phyloP scores from a whole-genome alignment of 2,113 vertebrate species.

The Seriola rivoliana region DNA sequence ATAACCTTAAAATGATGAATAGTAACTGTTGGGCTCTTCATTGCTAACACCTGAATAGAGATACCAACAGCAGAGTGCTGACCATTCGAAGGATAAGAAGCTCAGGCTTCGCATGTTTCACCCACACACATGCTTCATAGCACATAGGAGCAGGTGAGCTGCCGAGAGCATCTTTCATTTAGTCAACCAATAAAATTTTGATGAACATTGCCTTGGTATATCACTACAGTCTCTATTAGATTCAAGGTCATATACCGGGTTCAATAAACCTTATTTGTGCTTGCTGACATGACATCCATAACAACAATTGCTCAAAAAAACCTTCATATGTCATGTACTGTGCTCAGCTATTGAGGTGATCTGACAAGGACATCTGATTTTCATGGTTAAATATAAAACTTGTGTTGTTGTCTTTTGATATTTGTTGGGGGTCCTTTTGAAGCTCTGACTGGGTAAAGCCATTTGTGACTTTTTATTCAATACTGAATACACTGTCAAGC shows the following conservation, averaged over 20 bases:
- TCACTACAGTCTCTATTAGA: background rate
- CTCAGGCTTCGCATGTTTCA: too few species aligned
- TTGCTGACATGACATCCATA: background rate
- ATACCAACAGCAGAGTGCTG: background rate
- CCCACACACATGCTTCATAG: too few species aligned
- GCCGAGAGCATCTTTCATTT: conserved; percentile 15
- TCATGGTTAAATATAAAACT: background rate
- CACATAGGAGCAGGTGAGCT: conserved; percentile 3
- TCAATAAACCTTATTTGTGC: background rate
- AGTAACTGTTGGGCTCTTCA: background rate
- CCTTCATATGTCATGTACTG: background rate
- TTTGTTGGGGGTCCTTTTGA: background rate
- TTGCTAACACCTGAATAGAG: background rate
- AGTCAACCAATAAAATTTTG: background rate
- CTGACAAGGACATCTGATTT: background rate
- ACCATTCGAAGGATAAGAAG: background rate
- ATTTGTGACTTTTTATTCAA: background rate
- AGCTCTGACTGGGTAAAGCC: background rate
- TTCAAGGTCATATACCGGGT: conserved; percentile 4
- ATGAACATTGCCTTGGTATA: background rate
- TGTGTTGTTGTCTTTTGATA: background rate
- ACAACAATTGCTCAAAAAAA: background rate
- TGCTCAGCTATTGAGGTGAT: background rate
- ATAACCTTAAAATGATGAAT: background rate
- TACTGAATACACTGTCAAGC: background rate